phyloP scores from a whole-genome alignment of 2,113 vertebrate species.

The Erinaceus europaeus region DNA sequence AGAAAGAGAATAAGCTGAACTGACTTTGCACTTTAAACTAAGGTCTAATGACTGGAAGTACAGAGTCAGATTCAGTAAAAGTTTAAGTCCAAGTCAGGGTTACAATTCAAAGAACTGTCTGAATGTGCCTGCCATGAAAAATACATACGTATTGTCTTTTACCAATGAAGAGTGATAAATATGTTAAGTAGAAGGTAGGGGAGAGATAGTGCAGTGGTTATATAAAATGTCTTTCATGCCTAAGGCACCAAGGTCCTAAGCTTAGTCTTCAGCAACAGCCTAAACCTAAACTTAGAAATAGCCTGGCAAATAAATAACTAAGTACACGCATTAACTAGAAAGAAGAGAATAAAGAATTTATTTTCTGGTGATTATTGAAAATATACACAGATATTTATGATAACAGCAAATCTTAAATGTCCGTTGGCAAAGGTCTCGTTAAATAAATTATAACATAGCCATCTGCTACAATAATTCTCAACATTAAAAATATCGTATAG shows the following conservation, averaged over 20 bases:
- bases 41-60: not conserved
- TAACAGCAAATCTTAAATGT: not conserved
- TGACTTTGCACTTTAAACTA: fast-evolving
- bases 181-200: too few relatives aligned
- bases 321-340: slow-evolving; percentile 5
- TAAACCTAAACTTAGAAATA: too few relatives aligned
- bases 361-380: slow-evolving; percentile 4
- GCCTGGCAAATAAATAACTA: slow-evolving; percentile 26
- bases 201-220: too few relatives aligned
- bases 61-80: not conserved
- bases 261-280: too few relatives aligned
- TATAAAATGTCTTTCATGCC: too few relatives aligned
- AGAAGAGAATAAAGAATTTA: not conserved
- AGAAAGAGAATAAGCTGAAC: not conserved
- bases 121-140: not conserved
- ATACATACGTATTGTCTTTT: too few relatives aligned
- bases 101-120: not conserved
- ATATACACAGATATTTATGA: not conserved
- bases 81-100: not conserved
- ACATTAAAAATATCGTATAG: not conserved
- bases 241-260: too few relatives aligned
- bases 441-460: not conserved
- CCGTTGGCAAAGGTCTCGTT: not conserved
- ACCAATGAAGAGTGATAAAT: too few relatives aligned
- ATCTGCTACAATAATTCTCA: not conserved